Conservation (phyloP, 2,797 vertebrate genomes). For the Amphiprion clarkii region DNA sequence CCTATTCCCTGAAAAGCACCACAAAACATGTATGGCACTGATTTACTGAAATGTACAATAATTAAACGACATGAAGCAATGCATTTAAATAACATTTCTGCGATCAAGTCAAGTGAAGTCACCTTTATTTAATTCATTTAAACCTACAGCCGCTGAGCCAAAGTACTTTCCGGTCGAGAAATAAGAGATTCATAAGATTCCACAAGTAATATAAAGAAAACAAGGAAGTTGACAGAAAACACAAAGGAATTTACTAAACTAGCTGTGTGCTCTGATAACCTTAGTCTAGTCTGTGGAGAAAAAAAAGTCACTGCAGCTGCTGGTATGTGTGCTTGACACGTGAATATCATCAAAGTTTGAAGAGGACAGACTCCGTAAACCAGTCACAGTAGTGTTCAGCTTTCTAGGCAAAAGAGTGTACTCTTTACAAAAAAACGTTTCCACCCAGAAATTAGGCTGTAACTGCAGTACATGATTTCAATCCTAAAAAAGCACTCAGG, state of each 20-base stretch:
- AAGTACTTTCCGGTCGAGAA: no score
- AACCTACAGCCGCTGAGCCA: no score
- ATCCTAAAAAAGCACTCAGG: constrained; percentile 19
- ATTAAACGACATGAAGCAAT: neutral
- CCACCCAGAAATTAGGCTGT: constrained; percentile 52
- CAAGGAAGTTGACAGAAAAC: neutral
- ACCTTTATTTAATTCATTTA: no score
- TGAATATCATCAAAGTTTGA: constrained; percentile 2
- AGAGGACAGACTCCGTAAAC: neutral
- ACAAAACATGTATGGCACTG: no score
- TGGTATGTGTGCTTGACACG: neutral
- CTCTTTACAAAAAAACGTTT: constrained; percentile 31
- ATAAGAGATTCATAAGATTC: no score
- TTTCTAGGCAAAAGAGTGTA: constrained; percentile 15
- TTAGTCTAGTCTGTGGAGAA: constrained; percentile 9
- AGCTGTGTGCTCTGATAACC: neutral
- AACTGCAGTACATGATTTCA: constrained; percentile 23
- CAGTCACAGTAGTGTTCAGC: constrained; percentile 1
- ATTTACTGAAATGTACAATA: no score
- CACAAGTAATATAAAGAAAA: neutral
- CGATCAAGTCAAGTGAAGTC: no score
- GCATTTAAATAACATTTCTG: neutral
- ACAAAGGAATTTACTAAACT: neutral
- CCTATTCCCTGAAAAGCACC: no score
- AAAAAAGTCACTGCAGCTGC: neutral